phyloP scores from a whole-genome alignment of 2,113 vertebrate species.

The Mandrillus leucophaeus region DNA sequence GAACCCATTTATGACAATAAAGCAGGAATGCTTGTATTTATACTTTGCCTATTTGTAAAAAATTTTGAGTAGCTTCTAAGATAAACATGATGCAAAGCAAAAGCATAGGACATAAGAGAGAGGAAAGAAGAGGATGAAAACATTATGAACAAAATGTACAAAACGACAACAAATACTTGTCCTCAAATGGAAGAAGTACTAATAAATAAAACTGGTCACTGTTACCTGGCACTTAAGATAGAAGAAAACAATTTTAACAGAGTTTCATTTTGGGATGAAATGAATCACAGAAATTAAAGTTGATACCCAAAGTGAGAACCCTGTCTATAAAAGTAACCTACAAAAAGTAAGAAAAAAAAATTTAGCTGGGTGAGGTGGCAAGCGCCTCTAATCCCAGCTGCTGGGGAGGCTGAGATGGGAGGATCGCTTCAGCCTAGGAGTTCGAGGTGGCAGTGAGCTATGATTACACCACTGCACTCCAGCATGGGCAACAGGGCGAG shows the following conservation, averaged over 20 bases:
- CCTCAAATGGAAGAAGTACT: neutral
- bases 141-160: neutral
- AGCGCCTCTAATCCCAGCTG: too few relatives aligned
- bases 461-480: too few relatives aligned
- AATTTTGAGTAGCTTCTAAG: constrained; percentile 2
- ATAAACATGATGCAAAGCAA: constrained; percentile 2
- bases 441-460: too few relatives aligned
- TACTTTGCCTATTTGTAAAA: neutral
- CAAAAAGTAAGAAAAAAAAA: too few relatives aligned
- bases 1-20: neutral
- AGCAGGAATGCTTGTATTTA: neutral
- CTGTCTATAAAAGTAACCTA: too few relatives aligned
- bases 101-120: neutral
- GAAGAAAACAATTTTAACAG: neutral
- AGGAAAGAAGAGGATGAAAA: neutral
- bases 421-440: too few relatives aligned
- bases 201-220: neutral
- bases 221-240: neutral
- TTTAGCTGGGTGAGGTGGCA: too few relatives aligned
- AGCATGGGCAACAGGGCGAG: too few relatives aligned
- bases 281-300: neutral
- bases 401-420: too few relatives aligned
- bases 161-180: neutral
- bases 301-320: too few relatives aligned
- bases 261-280: neutral